A percentile compares a stretch with the other conserved stretches of the same genome.
These are phyloP conservation scores for Sprattus sprattus DNA, from an alignment of 2,113 vertebrate genomes.

Conservation along the genomic window DNA sequence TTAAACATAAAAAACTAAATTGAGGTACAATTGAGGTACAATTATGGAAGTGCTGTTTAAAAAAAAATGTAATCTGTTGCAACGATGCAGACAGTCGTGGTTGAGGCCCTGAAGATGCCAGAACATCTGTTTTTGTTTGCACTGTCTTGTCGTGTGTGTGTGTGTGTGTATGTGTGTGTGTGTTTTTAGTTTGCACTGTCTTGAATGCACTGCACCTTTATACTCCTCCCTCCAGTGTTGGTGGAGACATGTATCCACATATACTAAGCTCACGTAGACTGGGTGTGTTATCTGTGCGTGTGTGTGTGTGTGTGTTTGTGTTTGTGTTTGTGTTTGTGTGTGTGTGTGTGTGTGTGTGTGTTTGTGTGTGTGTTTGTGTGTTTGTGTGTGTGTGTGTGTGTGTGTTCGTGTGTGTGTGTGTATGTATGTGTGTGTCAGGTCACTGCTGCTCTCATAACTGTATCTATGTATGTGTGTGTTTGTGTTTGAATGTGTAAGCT, in stretches of 20 bases:
- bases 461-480: neutral
- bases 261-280: neutral
- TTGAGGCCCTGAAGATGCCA: neutral
- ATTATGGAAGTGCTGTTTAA: neutral
- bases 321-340: no score
- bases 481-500: neutral
- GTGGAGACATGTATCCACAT: neutral
- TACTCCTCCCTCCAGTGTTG: neutral
- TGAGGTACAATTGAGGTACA: neutral
- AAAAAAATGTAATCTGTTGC: neutral
- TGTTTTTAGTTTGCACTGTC: no score
- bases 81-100: neutral
- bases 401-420: neutral
- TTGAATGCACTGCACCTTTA: neutral
- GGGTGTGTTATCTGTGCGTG: neutral
- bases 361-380: no score
- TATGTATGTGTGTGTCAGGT: neutral
- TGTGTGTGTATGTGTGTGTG: no score
- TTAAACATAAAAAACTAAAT: neutral
- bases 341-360: no score
- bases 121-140: slow-evolving; percentile 1
- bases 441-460: neutral
- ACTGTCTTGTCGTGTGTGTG: no score
- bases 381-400: neutral
- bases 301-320: no score